phyloP scores from a whole-genome alignment of 2,113 vertebrate genomes.

The Cynocephalus volans region DNA sequence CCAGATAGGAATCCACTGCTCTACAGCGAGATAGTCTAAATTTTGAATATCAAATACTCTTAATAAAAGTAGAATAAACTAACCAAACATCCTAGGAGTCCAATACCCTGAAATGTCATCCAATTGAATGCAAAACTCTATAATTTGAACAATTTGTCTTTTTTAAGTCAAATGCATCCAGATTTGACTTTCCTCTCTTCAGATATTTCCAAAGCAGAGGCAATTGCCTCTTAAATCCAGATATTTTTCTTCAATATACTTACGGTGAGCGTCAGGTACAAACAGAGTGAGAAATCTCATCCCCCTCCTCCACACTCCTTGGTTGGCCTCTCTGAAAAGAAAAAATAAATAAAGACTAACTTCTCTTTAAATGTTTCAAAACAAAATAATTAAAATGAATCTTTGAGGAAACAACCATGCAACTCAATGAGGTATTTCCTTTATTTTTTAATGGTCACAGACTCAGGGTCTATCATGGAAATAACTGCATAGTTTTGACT shows the following conservation, averaged over 20 bases:
- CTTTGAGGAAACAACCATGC: conserved; percentile 71
- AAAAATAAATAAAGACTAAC: conserved; percentile 16
- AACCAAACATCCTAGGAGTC: background rate
- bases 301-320: background rate
- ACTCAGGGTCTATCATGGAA: conserved; percentile 60
- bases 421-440: conserved; percentile 80
- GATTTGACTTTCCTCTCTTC: background rate
- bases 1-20: background rate
- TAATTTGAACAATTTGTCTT: conserved; percentile 55
- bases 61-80: conserved; percentile 51
- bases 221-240: background rate
- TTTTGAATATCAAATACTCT: conserved; percentile 29
- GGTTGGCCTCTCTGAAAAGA: conserved; percentile 40
- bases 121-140: conserved; percentile 29
- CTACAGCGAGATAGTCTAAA: background rate
- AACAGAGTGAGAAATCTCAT: conserved; percentile 42
- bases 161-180: conserved; percentile 10
- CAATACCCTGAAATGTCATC: background rate
- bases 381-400: conserved; percentile 80
- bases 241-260: background rate
- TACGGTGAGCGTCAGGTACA: background rate
- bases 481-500: conserved; percentile 60
- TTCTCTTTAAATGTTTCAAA: conserved; percentile 79
- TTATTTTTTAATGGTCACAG: conserved; percentile 63
- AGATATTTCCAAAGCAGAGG: background rate